These are phyloP conservation scores for Homarus gammarus DNA, from an alignment of 2,888 invertebrate genomes.

Conservation along the genomic window DNA sequence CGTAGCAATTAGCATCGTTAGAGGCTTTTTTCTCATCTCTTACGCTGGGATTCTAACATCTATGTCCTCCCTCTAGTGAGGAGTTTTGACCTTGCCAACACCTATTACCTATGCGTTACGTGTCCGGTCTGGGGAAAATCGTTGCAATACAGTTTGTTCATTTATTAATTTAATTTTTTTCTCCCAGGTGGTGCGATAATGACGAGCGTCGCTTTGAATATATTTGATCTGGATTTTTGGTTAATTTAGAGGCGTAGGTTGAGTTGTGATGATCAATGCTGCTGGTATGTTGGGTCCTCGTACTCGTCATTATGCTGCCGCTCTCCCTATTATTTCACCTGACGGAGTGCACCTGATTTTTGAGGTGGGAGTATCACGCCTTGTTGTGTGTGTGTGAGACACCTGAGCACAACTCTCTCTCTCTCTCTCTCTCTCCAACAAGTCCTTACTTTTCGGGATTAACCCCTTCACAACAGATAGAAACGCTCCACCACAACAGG, in stretches of 20 bases:
- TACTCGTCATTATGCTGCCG: no score
- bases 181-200: no score
- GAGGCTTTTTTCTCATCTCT: slow-evolving; percentile 22
- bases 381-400: no score
- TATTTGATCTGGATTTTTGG: not conserved
- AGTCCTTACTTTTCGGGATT: no score
- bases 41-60: slow-evolving; percentile 12
- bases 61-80: not conserved
- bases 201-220: not conserved
- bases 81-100: slow-evolving; percentile 17
- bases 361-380: no score
- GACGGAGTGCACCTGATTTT: no score
- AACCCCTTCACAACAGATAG: no score
- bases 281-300: not conserved
- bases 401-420: no score
- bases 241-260: not conserved
- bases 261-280: not conserved
- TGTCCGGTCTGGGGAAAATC: not conserved
- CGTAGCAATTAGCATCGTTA: slow-evolving; percentile 44
- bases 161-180: slow-evolving; percentile 12
- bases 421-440: not conserved
- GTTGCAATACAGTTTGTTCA: slow-evolving; percentile 24
- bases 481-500: no score
- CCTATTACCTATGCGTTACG: slow-evolving; percentile 7
- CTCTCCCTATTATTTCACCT: no score